Base-by-base conservation (phyloP, 2,113 vertebrate genomes). In the Nibea coibor region DNA sequence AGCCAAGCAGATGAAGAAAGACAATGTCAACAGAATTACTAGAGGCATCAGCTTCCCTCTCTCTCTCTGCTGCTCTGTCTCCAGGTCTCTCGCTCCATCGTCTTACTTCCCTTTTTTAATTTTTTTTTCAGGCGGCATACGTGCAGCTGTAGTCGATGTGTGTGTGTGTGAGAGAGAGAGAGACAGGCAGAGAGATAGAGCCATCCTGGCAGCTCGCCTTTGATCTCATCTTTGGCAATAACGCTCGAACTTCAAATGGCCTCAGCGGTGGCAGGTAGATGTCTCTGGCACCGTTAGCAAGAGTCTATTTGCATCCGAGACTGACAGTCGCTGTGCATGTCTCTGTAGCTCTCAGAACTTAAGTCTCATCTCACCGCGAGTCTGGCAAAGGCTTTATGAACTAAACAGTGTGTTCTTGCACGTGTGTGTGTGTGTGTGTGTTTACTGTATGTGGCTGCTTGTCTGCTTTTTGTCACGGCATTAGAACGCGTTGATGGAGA, bases 151-250 rank as follows among this genome's bases (percentile, higher is more conserved):
- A 62, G 43, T 54, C 10, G 22, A 10, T 39, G 17, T 84, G 70
- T 43, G 42, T 20, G 14, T 84, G 69, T 24, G 28, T 16, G 73
- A 12, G 47, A 75, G 65, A 78, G 6, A 54, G 39, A 75, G 22
- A 85, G 82, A 83, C 20, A 58, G 69, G 83, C 54, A 75, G 67
- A 31, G 24, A 35, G 73, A 89, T 28, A 75, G 79, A 85, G 69
- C 58, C 72, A 45, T 83, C 66, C 72, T 84, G 68, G 58, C 78
- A 82, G 85, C 51, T 48, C 69, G 39, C 67, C 80, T 91, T 89
- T 93, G 76, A 91, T 89, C 87, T 86, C 64, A 72, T 84, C 81
- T 88, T 87, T 83, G 74, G 83, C 84, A 86, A 86, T 72, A 73
- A 87, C n/a, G 24, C 61, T 81, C 11, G 11, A 59, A 82, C 84